These are phyloP conservation scores for Hepsetus odoe DNA, from an alignment of 2,113 vertebrate genomes.

Conservation along the genomic window DNA sequence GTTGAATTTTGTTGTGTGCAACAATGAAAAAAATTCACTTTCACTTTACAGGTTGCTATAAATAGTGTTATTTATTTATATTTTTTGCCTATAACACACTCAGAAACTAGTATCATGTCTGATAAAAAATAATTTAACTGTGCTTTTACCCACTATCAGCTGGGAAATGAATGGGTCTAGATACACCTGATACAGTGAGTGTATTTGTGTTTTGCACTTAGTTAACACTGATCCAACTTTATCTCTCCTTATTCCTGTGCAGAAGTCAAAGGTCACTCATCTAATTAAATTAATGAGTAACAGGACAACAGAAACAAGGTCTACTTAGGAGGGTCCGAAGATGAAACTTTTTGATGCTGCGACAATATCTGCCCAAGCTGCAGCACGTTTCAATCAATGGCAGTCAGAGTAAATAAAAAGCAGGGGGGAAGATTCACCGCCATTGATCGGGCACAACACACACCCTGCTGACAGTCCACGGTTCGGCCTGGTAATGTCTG, in stretches of 20 bases:
- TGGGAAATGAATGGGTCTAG: no score
- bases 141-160: no score
- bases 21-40: no score
- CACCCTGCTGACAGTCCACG: slow-evolving; percentile 83
- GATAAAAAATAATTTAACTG: no score
- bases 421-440: slow-evolving; percentile 83
- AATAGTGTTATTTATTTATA: no score
- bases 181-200: background rate
- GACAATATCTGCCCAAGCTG: slow-evolving; percentile 84
- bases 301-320: slow-evolving; percentile 54
- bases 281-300: background rate
- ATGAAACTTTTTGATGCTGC: slow-evolving; percentile 81
- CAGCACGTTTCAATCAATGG: slow-evolving; percentile 86
- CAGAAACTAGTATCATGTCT: no score
- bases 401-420: slow-evolving; percentile 82
- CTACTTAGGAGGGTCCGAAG: slow-evolving; percentile 70
- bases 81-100: no score
- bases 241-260: background rate
- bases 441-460: slow-evolving; percentile 91
- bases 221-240: background rate
- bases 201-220: background rate
- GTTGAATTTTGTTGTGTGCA: no score
- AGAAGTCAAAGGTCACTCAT: background rate
- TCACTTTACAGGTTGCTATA: no score
- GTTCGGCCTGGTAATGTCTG: slow-evolving; percentile 89